Base-by-base conservation (phyloP, 2,888 invertebrate genomes). In the Netelia melanura region DNA sequence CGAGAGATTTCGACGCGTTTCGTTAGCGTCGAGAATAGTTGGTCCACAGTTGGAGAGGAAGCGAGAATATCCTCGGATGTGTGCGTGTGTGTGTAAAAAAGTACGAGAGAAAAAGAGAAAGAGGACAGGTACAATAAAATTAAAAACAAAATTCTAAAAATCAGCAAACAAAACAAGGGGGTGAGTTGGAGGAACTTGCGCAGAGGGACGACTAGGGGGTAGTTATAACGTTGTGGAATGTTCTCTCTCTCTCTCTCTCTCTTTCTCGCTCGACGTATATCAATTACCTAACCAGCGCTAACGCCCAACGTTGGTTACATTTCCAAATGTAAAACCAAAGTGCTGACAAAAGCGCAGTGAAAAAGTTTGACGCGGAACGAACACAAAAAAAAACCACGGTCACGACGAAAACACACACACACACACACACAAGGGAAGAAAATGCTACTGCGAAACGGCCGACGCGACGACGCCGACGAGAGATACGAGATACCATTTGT, bases 11-110 rank as follows among this genome's bases (percentile, higher is more conserved):
- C 90, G 89, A 84, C 85, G 80, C 67, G 89, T 91, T 92, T 91
- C 91, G 92, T 91, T 90, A 90, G 91, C 88, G 88, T 88, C 89
- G 86, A 90, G 87, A 92, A 93, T 93, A 93, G 93, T 92, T 87
- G 86, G 74, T 62, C 64, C 82, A 84, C 88, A 88, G 75, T 83
- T 89, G 88, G 85, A 86, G 87, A 86, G 87, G 87, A 87, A 58
- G 6, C 44, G 72, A 80, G 76, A 71, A 80, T 67, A 64, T 38
- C 11, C 21, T 38, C 43, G 82, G 48, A 38, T 54, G 3, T 56
- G 11, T 14, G 11, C 11, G 44, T 56, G 21, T 56, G 30, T 43
- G n/a, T 56, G 30, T 43, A 17, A 44, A 30, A 62, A 62, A 25
- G 14, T 21, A 61, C 21, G 74, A 75, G 30, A 77, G 72, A 56